phyloP scores from a whole-genome alignment of 2,113 vertebrate species.

The Natator depressus region DNA sequence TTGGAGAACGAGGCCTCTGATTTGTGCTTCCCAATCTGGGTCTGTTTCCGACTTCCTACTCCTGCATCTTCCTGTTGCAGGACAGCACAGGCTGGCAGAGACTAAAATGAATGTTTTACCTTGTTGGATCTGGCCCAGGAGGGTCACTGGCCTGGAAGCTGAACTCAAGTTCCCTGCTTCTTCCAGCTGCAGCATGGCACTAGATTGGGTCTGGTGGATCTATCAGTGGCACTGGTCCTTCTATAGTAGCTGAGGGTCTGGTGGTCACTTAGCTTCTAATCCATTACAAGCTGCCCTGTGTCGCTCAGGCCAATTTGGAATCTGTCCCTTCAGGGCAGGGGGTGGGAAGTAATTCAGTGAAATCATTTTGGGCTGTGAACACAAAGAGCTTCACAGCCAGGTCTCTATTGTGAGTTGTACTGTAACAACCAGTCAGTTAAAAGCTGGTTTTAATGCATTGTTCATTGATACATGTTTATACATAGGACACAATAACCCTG shows the following conservation, averaged over 20 bases:
- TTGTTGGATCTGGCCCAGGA: not conserved
- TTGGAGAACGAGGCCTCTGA: fast-evolving
- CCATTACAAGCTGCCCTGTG: not conserved
- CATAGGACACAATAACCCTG: slow-evolving; percentile 11
- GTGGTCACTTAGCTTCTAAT: not conserved
- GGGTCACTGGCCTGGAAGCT: not conserved
- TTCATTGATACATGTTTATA: not conserved
- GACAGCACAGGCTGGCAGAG: not conserved
- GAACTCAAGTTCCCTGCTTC: not conserved
- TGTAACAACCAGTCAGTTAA: not conserved
- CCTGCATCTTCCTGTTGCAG: slow-evolving; percentile 23
- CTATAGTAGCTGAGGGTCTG: not conserved
- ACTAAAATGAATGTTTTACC: not conserved
- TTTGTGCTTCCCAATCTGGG: not conserved
- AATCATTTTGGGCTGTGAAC: not conserved
- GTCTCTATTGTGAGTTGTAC: not conserved
- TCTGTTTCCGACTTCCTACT: not conserved
- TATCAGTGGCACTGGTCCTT: not conserved
- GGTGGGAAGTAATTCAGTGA: not conserved
- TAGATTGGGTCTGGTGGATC: not conserved
- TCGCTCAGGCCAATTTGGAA: not conserved
- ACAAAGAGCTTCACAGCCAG: not conserved
- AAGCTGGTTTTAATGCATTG: slow-evolving; percentile 32
- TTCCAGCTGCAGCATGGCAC: not conserved
- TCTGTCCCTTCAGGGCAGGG: not conserved